These are phyloP conservation scores for Ptilodon capucinus DNA, from an alignment of 2,888 invertebrate species.

Conservation along the genomic window DNA sequence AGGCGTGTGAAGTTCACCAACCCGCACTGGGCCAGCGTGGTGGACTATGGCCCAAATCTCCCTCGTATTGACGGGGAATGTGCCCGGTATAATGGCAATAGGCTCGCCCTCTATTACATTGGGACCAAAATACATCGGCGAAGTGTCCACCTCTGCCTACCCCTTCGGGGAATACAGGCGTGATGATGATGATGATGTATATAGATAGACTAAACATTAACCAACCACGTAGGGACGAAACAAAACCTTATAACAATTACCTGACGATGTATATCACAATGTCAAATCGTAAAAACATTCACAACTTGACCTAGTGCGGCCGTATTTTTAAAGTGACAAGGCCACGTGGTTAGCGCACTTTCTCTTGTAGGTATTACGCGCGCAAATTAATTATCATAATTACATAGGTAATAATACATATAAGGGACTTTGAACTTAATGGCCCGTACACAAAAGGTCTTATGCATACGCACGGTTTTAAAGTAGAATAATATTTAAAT, in stretches of 20 bases:
- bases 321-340: constrained; percentile 10
- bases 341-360: constrained; percentile 19
- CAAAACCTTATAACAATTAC: constrained; percentile 18
- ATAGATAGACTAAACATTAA: neutral
- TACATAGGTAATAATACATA: neutral
- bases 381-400: neutral
- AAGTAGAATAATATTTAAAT: neutral
- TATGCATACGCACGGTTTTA: neutral
- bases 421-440: neutral
- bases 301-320: constrained; percentile 21
- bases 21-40: too few relatives aligned
- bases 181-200: too few relatives aligned
- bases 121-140: too few relatives aligned
- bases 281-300: constrained; percentile 15
- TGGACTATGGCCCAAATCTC: too few relatives aligned
- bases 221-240: neutral
- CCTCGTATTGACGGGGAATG: too few relatives aligned
- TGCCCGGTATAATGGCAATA: too few relatives aligned
- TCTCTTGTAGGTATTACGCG: constrained; percentile 9
- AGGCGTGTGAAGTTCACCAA: too few relatives aligned
- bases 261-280: constrained; percentile 11
- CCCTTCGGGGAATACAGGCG: too few relatives aligned
- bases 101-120: too few relatives aligned
- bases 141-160: too few relatives aligned
- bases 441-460: neutral